Evolutionary conservation across 2,797 vertebrate species (phyloP), one percentile per base, ranked within the genome.

Genomic region (Dryobates pubescens): DNA sequence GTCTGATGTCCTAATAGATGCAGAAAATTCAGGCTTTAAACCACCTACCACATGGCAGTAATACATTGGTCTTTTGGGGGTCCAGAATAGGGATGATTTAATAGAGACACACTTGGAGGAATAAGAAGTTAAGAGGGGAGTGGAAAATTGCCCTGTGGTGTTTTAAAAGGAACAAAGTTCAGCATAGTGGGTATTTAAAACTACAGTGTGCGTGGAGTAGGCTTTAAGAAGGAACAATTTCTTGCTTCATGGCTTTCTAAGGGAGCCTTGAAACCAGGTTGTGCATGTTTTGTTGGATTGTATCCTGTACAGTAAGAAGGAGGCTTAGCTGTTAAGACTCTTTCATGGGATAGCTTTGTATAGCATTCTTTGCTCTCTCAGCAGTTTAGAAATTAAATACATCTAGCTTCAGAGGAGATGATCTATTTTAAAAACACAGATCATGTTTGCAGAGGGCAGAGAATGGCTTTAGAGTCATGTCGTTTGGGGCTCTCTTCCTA

Each of bases 251-350:
- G 32, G 53, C 34, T 81, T 64, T 93, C 19, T 32, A 58, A 47
- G 53, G 78, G 76, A 85, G 29, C 61, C 71, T 54, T 62, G 41
- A 45, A 83, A 67, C 32, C 80, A 58, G 89, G 49, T 57, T 2
- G 0, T 7, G 24, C 29, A 5, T 93, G 43, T 47, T 88, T 79
- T 68, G 20, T 75, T 80, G 43, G 32, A 74, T 72, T 2, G 0
- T 65, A 22, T 61, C 85, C 61, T 74, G 41, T 71, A 41, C 71
- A 86, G 49, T 79, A 90, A 90, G 78, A 47, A 93, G 69, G 79
- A 94, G 84, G 89, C 84, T 94, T 93, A 94, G 84, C 84, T 64
- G 73, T 53, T 95, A 95, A 94, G 88, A 34, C 59, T 93, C 90
- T 94, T 94, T 88, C 57, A n/a, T 26, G 29, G 84, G 70, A 51